phyloP scores from a whole-genome alignment of 2,888 invertebrate species.

The Halictus ligatus region DNA sequence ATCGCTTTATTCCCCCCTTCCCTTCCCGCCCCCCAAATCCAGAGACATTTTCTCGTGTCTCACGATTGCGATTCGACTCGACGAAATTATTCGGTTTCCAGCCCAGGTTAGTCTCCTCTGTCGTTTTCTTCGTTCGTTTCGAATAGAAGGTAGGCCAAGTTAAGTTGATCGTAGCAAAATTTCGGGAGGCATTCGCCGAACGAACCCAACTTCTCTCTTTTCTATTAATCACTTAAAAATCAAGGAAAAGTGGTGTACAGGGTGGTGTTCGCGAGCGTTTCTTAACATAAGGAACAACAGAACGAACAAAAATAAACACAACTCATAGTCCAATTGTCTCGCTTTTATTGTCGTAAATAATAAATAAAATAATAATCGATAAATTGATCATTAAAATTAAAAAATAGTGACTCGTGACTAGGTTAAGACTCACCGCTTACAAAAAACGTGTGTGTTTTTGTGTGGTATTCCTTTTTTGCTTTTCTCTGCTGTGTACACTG shows the following conservation, averaged over 20 bases:
- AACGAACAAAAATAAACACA: conserved; percentile 49
- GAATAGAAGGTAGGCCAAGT: conserved; percentile 70
- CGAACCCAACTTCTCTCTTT: conserved; percentile 26
- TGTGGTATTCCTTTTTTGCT: conserved; percentile 35
- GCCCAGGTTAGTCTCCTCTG: neutral
- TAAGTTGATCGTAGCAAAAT: conserved; percentile 39
- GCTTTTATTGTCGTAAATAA: conserved; percentile 79
- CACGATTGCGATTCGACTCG: conserved; percentile 32
- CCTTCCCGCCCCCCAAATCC: neutral
- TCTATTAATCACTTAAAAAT: neutral
- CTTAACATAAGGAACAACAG: neutral
- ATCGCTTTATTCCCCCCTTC: neutral
- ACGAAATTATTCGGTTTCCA: conserved; percentile 23
- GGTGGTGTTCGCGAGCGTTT: conserved; percentile 26
- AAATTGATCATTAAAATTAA: conserved; percentile 81
- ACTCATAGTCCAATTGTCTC: conserved; percentile 68
- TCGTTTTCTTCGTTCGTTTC: conserved; percentile 27
- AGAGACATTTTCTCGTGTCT: neutral
- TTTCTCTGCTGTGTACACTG: conserved; percentile 48
- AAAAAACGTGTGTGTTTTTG: conserved; percentile 74
- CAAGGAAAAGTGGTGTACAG: neutral
- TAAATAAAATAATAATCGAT: conserved; percentile 84
- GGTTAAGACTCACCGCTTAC: conserved; percentile 84
- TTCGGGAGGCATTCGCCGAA: conserved; percentile 25
- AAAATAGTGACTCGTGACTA: conserved; percentile 84